A percentile compares a stretch with the other conserved stretches of the same genome.
phyloP scores from a whole-genome alignment of 2,797 vertebrate genomes.

The Apogon talboti region DNA sequence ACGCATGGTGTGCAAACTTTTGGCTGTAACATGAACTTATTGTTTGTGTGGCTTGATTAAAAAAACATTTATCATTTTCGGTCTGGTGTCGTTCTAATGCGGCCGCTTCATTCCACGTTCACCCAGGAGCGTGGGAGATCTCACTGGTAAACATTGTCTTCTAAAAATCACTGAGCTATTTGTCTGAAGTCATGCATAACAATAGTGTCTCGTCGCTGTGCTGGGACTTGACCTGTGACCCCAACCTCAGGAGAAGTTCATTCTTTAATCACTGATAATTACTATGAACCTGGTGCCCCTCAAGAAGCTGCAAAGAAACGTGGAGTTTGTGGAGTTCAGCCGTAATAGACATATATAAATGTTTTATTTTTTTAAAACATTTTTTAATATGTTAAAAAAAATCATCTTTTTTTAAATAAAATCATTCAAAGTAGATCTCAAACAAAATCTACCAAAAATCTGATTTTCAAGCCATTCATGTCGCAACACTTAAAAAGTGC shows the following conservation, averaged over 20 bases:
- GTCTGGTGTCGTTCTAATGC: constrained; percentile 4
- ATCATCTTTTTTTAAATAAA: neutral
- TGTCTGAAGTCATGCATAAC: constrained; percentile 67
- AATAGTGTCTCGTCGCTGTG: constrained; percentile 62
- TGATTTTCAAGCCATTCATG: constrained; percentile 1
- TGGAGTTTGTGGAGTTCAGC: too few species aligned
- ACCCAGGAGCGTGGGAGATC: constrained; percentile 50
- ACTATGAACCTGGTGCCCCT: constrained; percentile 53
- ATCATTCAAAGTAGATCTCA: neutral
- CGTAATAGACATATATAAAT: too few species aligned
- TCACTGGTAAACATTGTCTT: constrained; percentile 26
- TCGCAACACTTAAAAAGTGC: constrained; percentile 14
- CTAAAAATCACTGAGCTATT: constrained; percentile 11
- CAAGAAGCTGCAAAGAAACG: constrained; percentile 18
- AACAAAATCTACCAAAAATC: constrained; percentile 1
- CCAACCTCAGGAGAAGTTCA: constrained; percentile 55
- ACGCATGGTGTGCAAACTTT: constrained; percentile 68
- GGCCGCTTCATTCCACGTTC: constrained; percentile 10
- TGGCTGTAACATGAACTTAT: constrained; percentile 40
- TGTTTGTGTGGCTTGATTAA: constrained; percentile 53
- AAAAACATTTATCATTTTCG: constrained; percentile 45
- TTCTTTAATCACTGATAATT: constrained; percentile 67
- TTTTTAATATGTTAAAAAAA: too few species aligned
- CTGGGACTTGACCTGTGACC: constrained; percentile 65
- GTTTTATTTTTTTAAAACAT: too few species aligned